Evolutionary conservation across 1,140 invertebrate species (phyloP).

Genomic region (Eriosoma lanigerum): DNA sequence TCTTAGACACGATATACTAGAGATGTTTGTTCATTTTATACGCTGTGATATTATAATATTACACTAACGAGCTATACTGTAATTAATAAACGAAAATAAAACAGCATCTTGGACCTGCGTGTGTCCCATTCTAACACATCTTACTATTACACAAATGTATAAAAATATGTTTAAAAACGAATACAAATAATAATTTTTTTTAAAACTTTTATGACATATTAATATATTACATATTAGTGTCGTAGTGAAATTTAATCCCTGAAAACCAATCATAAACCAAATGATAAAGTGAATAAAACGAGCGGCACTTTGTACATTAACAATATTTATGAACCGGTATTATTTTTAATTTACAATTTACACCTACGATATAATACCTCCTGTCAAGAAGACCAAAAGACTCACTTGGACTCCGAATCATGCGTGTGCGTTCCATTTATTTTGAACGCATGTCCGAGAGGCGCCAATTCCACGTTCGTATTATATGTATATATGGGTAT

Average conservation of each 20-base stretch:
- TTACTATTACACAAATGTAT: too few species aligned
- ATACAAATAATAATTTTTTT: neutral
- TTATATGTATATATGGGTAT: too few species aligned
- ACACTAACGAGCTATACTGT: neutral
- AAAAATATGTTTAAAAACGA: neutral
- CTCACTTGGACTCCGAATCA: neutral
- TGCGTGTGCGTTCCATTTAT: neutral
- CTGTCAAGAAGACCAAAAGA: constrained; percentile 24
- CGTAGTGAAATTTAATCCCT: constrained; percentile 21
- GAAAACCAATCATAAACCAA: constrained; percentile 33
- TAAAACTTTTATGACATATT: too few species aligned
- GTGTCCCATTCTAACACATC: neutral
- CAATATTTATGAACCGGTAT: constrained; percentile 31
- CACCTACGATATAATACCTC: constrained; percentile 5
- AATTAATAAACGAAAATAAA: neutral
- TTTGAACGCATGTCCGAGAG: neutral
- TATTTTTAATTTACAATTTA: constrained; percentile 36
- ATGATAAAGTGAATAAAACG: constrained; percentile 13
- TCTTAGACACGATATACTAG: neutral
- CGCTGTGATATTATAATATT: neutral
- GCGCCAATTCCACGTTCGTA: constrained; percentile 12
- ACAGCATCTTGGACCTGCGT: neutral
- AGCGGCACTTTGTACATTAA: neutral
- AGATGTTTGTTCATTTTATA: neutral
- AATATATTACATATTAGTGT: neutral